Evolutionary conservation across 2,113 vertebrate species (phyloP).

Genomic region (Vulpes vulpes): DNA sequence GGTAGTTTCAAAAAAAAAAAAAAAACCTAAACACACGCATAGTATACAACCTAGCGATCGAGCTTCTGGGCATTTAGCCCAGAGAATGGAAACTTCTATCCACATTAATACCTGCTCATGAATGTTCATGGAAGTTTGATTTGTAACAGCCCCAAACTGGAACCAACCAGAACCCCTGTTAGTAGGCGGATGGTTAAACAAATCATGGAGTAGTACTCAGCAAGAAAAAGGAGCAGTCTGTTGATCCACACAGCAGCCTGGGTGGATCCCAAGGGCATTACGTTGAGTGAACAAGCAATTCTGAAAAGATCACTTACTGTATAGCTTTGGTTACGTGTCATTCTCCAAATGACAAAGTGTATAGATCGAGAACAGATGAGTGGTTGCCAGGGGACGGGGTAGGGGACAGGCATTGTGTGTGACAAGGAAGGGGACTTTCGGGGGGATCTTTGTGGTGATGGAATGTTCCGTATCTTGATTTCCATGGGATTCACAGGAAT

Average conservation of each 20-base stretch:
- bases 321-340: background rate
- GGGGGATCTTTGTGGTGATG: background rate
- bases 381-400: background rate
- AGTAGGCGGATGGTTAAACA: background rate
- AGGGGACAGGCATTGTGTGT: background rate
- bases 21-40: background rate
- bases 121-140: background rate
- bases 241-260: accelerated
- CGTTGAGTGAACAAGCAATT: background rate
- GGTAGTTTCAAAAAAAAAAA: background rate
- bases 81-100: background rate
- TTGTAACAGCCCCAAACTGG: background rate
- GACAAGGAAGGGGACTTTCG: background rate
- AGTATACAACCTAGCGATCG: background rate
- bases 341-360: background rate
- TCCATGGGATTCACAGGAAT: no score
- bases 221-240: background rate
- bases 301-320: background rate
- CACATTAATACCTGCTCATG: background rate
- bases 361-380: background rate
- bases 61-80: background rate
- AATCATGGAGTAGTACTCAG: background rate
- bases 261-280: background rate
- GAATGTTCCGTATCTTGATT: background rate
- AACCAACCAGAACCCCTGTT: background rate